Percentiles rank a stretch among this genome's conserved stretches.
Conservation (phyloP, 2,113 vertebrate species). For the Saguinus imperator region DNA sequence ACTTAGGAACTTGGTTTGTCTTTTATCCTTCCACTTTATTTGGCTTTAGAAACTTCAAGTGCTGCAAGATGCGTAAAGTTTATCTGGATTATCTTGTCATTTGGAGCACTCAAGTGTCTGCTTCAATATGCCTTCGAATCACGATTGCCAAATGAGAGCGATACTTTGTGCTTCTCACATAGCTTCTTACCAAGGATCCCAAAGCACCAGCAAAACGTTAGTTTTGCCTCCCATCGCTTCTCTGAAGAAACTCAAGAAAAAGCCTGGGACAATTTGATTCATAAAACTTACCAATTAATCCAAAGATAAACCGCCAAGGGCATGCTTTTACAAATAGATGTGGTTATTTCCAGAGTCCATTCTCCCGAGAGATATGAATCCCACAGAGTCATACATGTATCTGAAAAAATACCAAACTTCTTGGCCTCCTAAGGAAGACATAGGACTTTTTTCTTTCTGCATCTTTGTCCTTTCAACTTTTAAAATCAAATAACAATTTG, state of each 20-base stretch:
- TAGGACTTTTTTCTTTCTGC: neutral
- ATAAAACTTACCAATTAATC: slow-evolving; percentile 1
- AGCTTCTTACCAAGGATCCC: slow-evolving; percentile 57
- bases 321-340: slow-evolving; percentile 35
- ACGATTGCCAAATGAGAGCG: slow-evolving; percentile 56
- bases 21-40: slow-evolving; percentile 66
- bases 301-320: slow-evolving; percentile 21
- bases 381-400: neutral
- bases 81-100: slow-evolving; percentile 75
- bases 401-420: neutral
- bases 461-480: neutral
- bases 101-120: slow-evolving; percentile 65
- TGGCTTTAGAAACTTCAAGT: slow-evolving; percentile 73
- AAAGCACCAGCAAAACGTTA: slow-evolving; percentile 19
- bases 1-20: slow-evolving; percentile 65
- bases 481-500: neutral
- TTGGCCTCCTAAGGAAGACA: neutral
- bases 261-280: slow-evolving; percentile 14
- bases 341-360: neutral
- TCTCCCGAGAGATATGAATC: neutral
- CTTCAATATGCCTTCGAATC: slow-evolving; percentile 68
- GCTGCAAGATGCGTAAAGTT: slow-evolving; percentile 71
- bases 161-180: slow-evolving; percentile 58
- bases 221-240: slow-evolving; percentile 40
- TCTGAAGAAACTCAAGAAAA: slow-evolving; percentile 40